These are phyloP conservation scores for Aphelocoma coerulescens DNA, from an alignment of 2,113 vertebrate genomes.

Conservation along the genomic window DNA sequence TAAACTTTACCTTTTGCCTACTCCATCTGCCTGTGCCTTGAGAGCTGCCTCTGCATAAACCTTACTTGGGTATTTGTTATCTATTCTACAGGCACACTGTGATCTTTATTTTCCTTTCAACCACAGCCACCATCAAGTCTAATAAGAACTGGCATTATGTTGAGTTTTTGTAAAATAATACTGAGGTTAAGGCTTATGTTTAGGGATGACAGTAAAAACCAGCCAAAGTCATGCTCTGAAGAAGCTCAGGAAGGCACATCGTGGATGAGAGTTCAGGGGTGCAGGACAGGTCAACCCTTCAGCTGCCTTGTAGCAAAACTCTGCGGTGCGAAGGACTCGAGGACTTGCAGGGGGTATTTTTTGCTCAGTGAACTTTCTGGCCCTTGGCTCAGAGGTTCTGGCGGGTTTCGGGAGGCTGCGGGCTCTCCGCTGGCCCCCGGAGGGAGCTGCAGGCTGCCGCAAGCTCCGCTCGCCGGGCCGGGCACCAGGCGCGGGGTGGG, in stretches of 20 bases:
- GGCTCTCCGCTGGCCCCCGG: conserved; percentile 20
- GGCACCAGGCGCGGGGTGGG: neutral
- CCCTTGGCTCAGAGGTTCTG: neutral
- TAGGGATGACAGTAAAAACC: neutral
- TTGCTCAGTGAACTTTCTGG: neutral
- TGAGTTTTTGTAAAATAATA: conserved; percentile 20
- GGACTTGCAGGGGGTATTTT: neutral
- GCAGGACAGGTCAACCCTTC: neutral
- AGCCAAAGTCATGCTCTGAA: neutral
- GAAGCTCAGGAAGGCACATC: neutral
- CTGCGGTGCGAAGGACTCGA: neutral
- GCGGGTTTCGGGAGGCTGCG: neutral
- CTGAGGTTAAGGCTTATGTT: neutral
- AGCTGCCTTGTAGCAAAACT: neutral
- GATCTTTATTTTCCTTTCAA: conserved; percentile 22
- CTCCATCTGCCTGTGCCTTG: neutral
- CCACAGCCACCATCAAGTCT: neutral
- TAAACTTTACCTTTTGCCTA: conserved; percentile 50
- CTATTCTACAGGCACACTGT: neutral
- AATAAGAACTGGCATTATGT: neutral
- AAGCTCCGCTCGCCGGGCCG: neutral
- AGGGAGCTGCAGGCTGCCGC: conserved; percentile 53
- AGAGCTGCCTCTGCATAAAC: neutral
- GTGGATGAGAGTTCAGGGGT: neutral
- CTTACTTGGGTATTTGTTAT: neutral